Conservation (phyloP, 2,888 invertebrate genomes). For the Leptogaster cylindrica region DNA sequence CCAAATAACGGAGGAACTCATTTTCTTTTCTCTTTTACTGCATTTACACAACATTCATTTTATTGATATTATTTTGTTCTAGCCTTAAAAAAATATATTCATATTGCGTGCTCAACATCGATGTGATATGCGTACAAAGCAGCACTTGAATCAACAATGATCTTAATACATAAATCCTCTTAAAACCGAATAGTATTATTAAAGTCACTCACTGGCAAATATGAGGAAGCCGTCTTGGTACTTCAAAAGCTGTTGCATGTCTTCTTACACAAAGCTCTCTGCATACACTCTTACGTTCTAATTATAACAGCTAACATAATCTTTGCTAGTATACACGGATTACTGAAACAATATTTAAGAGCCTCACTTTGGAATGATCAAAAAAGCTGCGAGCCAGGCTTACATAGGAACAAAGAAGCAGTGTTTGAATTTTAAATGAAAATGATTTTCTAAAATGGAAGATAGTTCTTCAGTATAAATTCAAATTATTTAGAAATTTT, state of each 20-base stretch:
- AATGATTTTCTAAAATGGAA: conserved; percentile 4
- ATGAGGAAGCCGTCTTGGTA: conserved; percentile 11
- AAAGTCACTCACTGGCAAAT: conserved; percentile 8
- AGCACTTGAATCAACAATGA: not conserved
- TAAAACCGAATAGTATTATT: conserved; percentile 12
- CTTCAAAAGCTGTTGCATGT: conserved; percentile 26
- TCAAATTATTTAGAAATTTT: not conserved
- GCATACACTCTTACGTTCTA: not conserved
- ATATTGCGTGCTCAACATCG: no score
- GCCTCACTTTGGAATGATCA: not conserved
- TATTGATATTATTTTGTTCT: no score
- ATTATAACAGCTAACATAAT: conserved; percentile 2
- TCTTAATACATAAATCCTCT: not conserved
- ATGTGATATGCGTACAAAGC: no score
- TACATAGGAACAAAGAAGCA: not conserved
- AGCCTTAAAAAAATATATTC: no score
- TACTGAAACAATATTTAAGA: not conserved
- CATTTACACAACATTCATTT: no score
- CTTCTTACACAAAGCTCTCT: not conserved
- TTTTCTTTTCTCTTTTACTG: no score
- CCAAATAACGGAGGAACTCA: no score
- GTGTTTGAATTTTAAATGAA: not conserved
- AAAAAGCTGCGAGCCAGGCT: not conserved
- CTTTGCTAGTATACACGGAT: no score
- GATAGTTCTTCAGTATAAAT: not conserved